phyloP scores from a whole-genome alignment of 2,113 vertebrate genomes.

The cattle (Bos taurus) region ARS-UCD2.0 NC_037347.1:31880001-31880500 shows the following conservation, averaged over 20 bases:
- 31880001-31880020: neutral
- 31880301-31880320: neutral
- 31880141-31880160: neutral
- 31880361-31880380: neutral
- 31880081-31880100: neutral
- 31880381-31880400: neutral
- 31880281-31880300: neutral
- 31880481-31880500: neutral
- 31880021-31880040: neutral
- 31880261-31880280: neutral
- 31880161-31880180: neutral
- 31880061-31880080: neutral
- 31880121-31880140: neutral
- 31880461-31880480: neutral
- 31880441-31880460: neutral
- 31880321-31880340: neutral
- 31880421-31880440: neutral
- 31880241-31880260: neutral
- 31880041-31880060: neutral
- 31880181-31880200: accelerated
- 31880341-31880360: neutral
- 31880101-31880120: neutral
- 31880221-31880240: neutral
- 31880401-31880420: neutral
- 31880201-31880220: neutral